phyloP scores from a whole-genome alignment of 2,797 vertebrate species.

The Muscicapa striata region DNA sequence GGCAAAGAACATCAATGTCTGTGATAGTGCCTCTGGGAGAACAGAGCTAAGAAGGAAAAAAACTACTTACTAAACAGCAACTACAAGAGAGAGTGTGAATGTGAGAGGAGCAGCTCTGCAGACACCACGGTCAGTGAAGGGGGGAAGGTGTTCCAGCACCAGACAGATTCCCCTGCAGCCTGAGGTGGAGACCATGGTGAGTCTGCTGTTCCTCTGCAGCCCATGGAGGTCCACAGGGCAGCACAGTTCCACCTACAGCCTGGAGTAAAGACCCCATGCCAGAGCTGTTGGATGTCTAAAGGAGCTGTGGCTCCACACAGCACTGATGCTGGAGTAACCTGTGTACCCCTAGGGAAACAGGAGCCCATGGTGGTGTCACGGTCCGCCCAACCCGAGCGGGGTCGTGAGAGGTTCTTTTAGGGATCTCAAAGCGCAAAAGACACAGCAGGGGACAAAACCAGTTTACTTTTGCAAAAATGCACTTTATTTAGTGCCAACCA shows the following conservation, averaged over 20 bases:
- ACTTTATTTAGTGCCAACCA: no score
- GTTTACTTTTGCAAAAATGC: no score
- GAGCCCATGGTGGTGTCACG: not conserved
- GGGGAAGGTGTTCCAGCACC: not conserved
- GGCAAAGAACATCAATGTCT: not conserved
- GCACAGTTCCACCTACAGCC: not conserved
- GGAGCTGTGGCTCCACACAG: not conserved
- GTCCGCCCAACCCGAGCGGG: no score
- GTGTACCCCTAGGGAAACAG: not conserved
- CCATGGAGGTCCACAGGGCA: accelerated
- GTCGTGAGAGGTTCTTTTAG: no score
- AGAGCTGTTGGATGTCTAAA: not conserved
- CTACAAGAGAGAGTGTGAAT: not conserved
- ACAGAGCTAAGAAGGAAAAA: not conserved
- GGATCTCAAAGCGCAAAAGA: no score
- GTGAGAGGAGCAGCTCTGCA: not conserved
- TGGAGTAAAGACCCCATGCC: accelerated
- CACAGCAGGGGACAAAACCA: no score
- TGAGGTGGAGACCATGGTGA: not conserved
- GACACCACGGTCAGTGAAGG: not conserved
- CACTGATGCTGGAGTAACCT: accelerated
- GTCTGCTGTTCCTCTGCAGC: not conserved
- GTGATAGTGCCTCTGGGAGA: not conserved
- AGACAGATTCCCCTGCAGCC: not conserved
- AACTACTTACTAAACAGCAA: not conserved